Base-by-base conservation (phyloP, 2,888 invertebrate species). In the Eurois occulta region DNA sequence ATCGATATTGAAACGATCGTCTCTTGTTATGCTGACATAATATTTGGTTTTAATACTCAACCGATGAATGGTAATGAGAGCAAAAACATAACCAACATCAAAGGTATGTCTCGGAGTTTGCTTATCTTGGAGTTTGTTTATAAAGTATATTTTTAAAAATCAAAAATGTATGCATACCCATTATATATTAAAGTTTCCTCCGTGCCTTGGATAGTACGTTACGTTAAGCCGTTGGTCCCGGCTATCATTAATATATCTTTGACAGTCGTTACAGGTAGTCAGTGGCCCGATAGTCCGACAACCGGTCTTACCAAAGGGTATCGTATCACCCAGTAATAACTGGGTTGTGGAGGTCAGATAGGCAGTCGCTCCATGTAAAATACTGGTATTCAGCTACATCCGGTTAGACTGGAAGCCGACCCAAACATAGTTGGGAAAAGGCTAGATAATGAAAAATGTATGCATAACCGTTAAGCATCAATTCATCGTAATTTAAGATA, bases 31-130 rank as follows among this genome's bases (percentile, higher is more conserved):
- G 18, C 18, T 38, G n/a, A n/a, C n/a, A n/a, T n/a, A 28, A 38
- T 58, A 79, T 68, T 52, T 35, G 8, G 24, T 58, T 32, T n/a
- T 18, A 21, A 21, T 32, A 32, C 24, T 48, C 1, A n/a, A 65
- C 1, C 13, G 32, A 28, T 28, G 10, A 24, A 55, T 3, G 4
- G 0, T 18, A 6, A 0, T 5, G 0, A 38, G 3, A 13, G 6
- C 13, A 18, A 62, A 38, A n/a, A 41, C 3, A n/a, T 35, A 75
- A 41, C 11, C 3, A 41, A 41, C n/a, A 21, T 41, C 28, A 60
- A 60, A 58, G 2, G 1, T 38, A 28, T 16, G 1, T 13, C 5
- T 16, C 1, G 18, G 3, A 74, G 18, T 11, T 8, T 35, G 16
- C 18, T 43, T 1, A 13, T 24, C 24, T 24, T 24, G 24, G 5